A percentile compares a stretch with the other conserved stretches of the same genome.
phyloP scores from a whole-genome alignment of 2,888 invertebrate genomes.

The Caenorhabditis sulstoni region DNA sequence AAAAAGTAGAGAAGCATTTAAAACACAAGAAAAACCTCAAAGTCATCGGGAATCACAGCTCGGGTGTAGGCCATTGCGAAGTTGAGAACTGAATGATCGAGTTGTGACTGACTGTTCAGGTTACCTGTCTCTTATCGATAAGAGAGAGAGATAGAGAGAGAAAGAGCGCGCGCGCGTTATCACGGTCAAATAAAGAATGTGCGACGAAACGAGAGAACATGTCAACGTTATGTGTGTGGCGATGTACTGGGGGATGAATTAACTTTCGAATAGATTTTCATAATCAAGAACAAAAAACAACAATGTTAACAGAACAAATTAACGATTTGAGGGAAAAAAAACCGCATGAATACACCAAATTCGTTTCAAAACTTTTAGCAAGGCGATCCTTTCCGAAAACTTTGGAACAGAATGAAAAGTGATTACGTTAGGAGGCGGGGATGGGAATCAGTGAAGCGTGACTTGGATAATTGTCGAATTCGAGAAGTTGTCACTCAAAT shows the following conservation, averaged over 20 bases:
- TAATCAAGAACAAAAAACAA: slow-evolving; percentile 11
- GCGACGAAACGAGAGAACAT: slow-evolving; percentile 46
- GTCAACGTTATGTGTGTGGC: slow-evolving; percentile 30
- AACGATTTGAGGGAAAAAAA: slow-evolving; percentile 10
- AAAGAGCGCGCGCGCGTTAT: slow-evolving; percentile 7
- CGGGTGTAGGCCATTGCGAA: slow-evolving; percentile 62
- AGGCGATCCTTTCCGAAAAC: too few relatives aligned
- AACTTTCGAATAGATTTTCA: neutral
- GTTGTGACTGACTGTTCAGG: slow-evolving; percentile 3
- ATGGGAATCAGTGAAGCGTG: neutral
- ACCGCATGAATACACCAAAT: too few relatives aligned
- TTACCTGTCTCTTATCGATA: slow-evolving; percentile 8
- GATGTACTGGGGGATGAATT: too few relatives aligned
- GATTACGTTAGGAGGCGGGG: neutral
- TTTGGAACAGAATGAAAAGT: slow-evolving; percentile 8
- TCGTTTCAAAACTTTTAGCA: too few relatives aligned
- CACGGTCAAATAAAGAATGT: slow-evolving; percentile 17
- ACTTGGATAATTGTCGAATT: neutral
- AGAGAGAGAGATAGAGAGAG: neutral
- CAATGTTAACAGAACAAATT: slow-evolving; percentile 10
- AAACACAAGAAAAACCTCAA: slow-evolving; percentile 61
- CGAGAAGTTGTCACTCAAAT: slow-evolving; percentile 44
- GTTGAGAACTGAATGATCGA: slow-evolving; percentile 15
- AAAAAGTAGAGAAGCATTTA: neutral
- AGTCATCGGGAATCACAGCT: slow-evolving; percentile 70